These are phyloP conservation scores for Byasa hedistus DNA, from an alignment of 2,888 invertebrate species.

Conservation along the genomic window DNA sequence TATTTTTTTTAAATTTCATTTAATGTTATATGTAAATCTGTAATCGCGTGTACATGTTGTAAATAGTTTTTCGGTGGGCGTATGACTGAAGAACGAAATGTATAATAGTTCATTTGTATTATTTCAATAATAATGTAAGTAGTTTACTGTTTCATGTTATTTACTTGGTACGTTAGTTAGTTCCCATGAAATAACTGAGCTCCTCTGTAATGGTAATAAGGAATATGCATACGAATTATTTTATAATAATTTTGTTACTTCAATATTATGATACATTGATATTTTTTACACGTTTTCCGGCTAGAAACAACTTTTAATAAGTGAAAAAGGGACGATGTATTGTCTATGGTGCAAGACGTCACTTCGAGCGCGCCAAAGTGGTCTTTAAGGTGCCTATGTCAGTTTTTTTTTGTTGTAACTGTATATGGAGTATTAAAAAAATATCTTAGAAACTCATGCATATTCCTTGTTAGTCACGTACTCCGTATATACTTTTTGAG, in stretches of 20 bases:
- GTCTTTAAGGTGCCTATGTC: no score
- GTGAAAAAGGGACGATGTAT: no score
- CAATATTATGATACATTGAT: no score
- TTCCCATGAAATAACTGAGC: constrained; percentile 4
- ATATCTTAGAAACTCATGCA: no score
- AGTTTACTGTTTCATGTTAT: constrained; percentile 21
- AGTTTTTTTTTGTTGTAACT: no score
- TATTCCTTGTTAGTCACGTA: no score
- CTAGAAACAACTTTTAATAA: no score
- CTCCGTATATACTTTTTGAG: constrained; percentile 29
- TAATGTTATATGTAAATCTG: constrained; percentile 28
- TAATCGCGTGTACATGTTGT: constrained; percentile 44
- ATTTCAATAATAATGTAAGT: constrained; percentile 13
- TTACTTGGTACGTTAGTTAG: constrained; percentile 10
- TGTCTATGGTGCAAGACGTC: no score
- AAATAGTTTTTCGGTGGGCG: constrained; percentile 48
- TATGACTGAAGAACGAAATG: constrained; percentile 59
- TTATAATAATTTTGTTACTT: no score
- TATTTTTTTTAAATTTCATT: constrained; percentile 20
- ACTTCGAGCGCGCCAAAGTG: no score
- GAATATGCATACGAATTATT: constrained; percentile 2
- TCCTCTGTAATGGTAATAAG: constrained; percentile 29
- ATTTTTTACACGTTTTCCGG: no score
- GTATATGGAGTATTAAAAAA: no score
- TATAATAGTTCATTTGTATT: constrained; percentile 40